A percentile compares a stretch with the other conserved stretches of the same genome.
Conservation (phyloP, 53 echinoderm and acorn worm genomes). For the Paracentrotus lividus region DNA sequence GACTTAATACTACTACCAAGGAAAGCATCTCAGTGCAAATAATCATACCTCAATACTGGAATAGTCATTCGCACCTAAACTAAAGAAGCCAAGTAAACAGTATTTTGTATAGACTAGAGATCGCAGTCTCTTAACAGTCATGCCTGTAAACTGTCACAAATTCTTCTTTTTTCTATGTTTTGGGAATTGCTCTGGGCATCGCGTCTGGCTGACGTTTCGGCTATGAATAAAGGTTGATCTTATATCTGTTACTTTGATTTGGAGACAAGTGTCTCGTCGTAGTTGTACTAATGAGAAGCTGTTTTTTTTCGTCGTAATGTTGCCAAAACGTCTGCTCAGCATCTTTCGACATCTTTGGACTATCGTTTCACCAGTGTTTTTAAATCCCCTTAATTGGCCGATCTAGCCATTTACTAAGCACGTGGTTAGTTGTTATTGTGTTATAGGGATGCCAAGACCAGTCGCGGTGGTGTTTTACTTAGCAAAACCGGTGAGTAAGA, state of each 20-base stretch:
- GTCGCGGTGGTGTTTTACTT: neutral
- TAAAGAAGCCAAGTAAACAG: constrained; percentile 35
- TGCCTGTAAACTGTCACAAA: neutral
- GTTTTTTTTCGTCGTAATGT: too few species aligned
- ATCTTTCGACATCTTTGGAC: neutral
- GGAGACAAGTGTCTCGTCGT: neutral
- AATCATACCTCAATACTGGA: neutral
- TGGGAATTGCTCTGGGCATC: neutral
- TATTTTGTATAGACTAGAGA: neutral
- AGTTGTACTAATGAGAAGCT: neutral
- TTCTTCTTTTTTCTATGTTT: neutral
- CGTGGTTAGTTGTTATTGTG: neutral
- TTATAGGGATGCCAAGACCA: constrained; percentile 17
- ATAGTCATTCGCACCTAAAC: neutral
- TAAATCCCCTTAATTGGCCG: too few species aligned
- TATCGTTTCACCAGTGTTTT: neutral
- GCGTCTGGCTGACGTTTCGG: neutral
- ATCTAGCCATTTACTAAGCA: neutral
- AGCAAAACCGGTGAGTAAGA: constrained; percentile 20
- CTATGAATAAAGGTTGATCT: neutral
- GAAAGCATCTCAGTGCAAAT: neutral
- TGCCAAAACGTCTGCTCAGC: neutral
- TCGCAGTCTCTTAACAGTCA: neutral
- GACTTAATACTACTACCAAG: neutral
- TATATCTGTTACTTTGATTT: neutral